Percentiles rank a stretch among this genome's conserved stretches.
phyloP scores from a whole-genome alignment of 2,113 vertebrate genomes.

The Ochotona princeps region DNA sequence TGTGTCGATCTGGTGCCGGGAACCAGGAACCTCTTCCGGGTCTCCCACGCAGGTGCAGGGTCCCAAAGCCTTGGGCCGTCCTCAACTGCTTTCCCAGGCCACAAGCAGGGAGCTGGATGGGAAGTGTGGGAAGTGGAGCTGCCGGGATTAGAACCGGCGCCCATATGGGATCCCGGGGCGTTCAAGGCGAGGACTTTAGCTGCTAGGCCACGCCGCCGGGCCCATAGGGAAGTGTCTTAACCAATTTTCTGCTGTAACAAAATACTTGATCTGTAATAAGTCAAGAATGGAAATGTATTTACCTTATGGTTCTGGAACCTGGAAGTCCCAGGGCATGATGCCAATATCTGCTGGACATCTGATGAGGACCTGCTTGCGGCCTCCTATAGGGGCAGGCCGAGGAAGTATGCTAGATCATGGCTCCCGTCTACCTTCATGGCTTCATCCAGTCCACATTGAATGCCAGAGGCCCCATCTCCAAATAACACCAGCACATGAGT shows the following conservation, averaged over 20 bases:
- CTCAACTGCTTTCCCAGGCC: no score
- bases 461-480: neutral
- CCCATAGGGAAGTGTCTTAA: slow-evolving; percentile 42
- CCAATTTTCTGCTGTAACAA: neutral
- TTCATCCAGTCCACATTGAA: neutral
- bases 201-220: no score
- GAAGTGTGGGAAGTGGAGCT: no score
- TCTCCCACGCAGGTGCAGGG: no score
- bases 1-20: no score
- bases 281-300: neutral
- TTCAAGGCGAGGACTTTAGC: no score
- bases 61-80: no score
- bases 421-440: neutral
- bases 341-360: neutral
- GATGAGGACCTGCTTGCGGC: neutral
- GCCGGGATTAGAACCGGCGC: no score
- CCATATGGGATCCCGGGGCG: no score
- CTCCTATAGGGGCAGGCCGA: neutral
- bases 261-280: neutral
- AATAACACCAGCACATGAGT: no score
- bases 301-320: neutral
- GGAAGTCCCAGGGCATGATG: neutral
- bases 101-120: no score
- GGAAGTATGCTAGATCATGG: neutral
- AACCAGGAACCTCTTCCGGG: no score